phyloP scores from a whole-genome alignment of 1,140 invertebrate species.

The Scylla paramamosain region DNA sequence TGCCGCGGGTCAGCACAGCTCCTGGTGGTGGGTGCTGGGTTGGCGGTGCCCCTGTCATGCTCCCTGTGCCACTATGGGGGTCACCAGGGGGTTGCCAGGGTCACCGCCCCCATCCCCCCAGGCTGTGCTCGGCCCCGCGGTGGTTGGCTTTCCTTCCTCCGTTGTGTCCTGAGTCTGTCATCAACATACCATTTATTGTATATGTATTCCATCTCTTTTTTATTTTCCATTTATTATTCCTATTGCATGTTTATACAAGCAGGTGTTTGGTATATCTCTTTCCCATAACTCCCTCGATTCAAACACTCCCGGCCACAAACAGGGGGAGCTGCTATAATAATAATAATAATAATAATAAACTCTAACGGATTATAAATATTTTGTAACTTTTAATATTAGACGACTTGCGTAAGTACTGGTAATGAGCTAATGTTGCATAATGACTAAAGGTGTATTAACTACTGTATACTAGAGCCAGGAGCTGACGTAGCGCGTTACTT shows the following conservation, averaged over 20 bases:
- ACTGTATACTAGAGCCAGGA: too few species aligned
- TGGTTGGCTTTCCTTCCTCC: slow-evolving; percentile 65
- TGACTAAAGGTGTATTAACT: not conserved
- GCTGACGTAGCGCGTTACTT: too few species aligned
- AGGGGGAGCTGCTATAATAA: not conserved
- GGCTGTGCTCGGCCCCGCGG: slow-evolving; percentile 60
- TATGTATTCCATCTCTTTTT: slow-evolving; percentile 73
- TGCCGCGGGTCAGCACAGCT: slow-evolving; percentile 40
- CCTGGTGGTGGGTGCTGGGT: slow-evolving; percentile 15
- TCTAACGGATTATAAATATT: slow-evolving; percentile 37
- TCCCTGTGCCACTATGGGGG: slow-evolving; percentile 44
- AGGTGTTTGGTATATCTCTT: slow-evolving; percentile 68
- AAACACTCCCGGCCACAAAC: slow-evolving; percentile 10
- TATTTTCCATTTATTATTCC: slow-evolving; percentile 63
- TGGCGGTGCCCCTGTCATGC: slow-evolving; percentile 51
- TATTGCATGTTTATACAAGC: slow-evolving; percentile 68
- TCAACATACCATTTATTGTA: slow-evolving; percentile 65
- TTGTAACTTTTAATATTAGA: slow-evolving; percentile 1
- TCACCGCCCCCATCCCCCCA: not conserved
- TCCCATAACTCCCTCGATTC: slow-evolving; percentile 59
- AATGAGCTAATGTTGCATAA: not conserved
- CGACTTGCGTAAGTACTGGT: not conserved
- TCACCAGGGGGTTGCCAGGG: not conserved
- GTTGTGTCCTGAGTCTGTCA: slow-evolving; percentile 69
- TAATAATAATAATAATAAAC: not conserved